Base-by-base conservation (phyloP, 2,113 vertebrate genomes). In the Charina bottae region DNA sequence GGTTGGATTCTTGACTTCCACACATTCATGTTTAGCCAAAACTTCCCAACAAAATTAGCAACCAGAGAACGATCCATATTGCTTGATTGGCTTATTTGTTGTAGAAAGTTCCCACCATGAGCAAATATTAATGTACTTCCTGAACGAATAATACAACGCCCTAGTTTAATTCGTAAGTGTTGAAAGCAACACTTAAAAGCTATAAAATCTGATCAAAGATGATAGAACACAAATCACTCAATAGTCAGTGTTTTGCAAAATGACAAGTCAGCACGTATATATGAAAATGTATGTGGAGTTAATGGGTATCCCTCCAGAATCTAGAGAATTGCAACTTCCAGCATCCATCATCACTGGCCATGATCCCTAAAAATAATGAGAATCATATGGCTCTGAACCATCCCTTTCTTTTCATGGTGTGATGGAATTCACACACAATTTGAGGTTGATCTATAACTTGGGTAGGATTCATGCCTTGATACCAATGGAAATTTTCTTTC, bases 111-210 rank as follows among this genome's bases (percentile, higher is more conserved):
- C 56, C 56, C 78, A 85, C 10, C 28, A 54, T 17, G 83, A 37
- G 28, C 58, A 64, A 90, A 85, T n/a, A 53, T 54, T 53, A 53
- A 64, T 54, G 11, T 37, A 15, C 46, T 91, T 72, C 24, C 24
- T 58, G 62, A 42, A 87, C 56, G 24, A 78, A 72, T 87, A 42
- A 78, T 56, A 91, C 2, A 9, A 28, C 6, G 10, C 59, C 72
- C 54, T 26, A 28, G 28, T 87, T 91, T 78, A 91, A 87, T 91
- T 68, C 62, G 37, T 87, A 87, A 91, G 68, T 46, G 62, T 72
- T 68, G 49, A 68, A 53, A 62, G 90, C 60, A 28, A 62, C 62
- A 55, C 60, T 91, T 72, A 2, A 42, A 33, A 56, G 23, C 23
- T 28, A 6, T 72, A 78, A 87, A 24, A 87, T 56, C 33, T 46